Base-by-base conservation (phyloP, 2,113 vertebrate species). In the Albula goreensis region DNA sequence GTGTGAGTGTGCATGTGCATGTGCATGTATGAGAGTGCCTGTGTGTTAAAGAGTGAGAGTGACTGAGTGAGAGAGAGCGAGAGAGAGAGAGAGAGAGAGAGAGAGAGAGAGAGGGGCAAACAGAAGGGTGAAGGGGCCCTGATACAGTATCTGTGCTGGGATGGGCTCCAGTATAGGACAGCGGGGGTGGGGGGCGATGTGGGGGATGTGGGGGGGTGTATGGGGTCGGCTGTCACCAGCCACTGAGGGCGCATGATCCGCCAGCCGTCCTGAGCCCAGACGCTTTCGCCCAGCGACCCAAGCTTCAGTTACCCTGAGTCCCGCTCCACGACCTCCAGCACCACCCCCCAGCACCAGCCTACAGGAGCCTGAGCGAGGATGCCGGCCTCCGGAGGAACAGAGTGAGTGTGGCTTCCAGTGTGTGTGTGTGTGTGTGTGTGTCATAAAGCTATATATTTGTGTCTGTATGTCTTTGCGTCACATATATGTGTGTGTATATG, bases 301-400 rank as follows among this genome's bases (percentile, higher is more conserved):
- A 70, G 4, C 63, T 22, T 17, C 51, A 31, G 48, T 22, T 41
- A 77, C n/a, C 86, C 22, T n/a, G 63, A 3, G 6, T 13, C 25
- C 74, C 25, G 22, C 22, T 25, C 53, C 22, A 50, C 70, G 78
- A 51, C 31, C 77, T 84, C 50, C 49, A 80, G 56, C 13, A 13
- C 50, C 83, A 53, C 50, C 13, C 41, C 56, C n/a, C 86, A 12
- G 74, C 22, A 19, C 13, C 60, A 48, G 70, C 60, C 8, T 50
- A n/a, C 50, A 22, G n/a, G 88, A 87, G 91, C 9, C 50, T 19
- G 31, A 25, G 82, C 85, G 85, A 85, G 87, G 87, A 94, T 94
- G 93, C 92, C 93, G 50, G 86, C 91, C 77, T 83, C 92, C 60
- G 91, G 88, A 89, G 89, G 89, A 90, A 74, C 91, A 88, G 93